These are phyloP conservation scores for Laticauda colubrina DNA, from an alignment of 2,113 vertebrate species.

Conservation along the genomic window DNA sequence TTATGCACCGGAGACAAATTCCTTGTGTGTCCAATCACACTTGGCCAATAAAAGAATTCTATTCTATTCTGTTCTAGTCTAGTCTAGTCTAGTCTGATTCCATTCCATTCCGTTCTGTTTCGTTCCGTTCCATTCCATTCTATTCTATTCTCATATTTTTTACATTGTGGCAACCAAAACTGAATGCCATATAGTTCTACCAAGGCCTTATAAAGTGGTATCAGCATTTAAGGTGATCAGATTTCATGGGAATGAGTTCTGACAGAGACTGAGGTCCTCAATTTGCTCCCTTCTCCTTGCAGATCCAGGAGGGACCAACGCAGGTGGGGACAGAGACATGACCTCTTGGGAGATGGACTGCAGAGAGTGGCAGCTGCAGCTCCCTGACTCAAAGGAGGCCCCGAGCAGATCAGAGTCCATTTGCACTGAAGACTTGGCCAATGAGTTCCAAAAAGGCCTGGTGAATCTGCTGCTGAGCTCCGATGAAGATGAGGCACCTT, in stretches of 20 bases:
- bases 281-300: conserved; percentile 7
- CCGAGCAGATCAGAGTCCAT: conserved; percentile 58
- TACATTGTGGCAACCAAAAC: no score
- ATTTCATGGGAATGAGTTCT: neutral
- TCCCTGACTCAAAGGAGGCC: conserved; percentile 48
- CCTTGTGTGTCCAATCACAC: no score
- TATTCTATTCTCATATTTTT: no score
- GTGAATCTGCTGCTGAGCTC: conserved; percentile 50
- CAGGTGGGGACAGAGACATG: neutral
- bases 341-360: conserved; percentile 60
- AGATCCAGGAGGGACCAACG: conserved; percentile 16
- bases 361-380: conserved; percentile 63
- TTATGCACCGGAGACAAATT: no score
- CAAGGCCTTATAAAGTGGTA: no score
- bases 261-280: accelerated
- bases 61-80: no score
- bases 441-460: conserved; percentile 68
- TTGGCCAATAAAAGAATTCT: no score
- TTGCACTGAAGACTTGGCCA: conserved; percentile 76
- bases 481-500: neutral
- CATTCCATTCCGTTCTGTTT: no score
- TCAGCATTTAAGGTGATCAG: no score
- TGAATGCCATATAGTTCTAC: no score
- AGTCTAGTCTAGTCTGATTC: no score
- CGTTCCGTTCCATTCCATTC: no score